Percentiles rank a stretch among this genome's conserved stretches.
These are phyloP conservation scores for Ricordea florida DNA, from an alignment of 92 coral and sea anemone genomes.

Conservation along the genomic window DNA sequence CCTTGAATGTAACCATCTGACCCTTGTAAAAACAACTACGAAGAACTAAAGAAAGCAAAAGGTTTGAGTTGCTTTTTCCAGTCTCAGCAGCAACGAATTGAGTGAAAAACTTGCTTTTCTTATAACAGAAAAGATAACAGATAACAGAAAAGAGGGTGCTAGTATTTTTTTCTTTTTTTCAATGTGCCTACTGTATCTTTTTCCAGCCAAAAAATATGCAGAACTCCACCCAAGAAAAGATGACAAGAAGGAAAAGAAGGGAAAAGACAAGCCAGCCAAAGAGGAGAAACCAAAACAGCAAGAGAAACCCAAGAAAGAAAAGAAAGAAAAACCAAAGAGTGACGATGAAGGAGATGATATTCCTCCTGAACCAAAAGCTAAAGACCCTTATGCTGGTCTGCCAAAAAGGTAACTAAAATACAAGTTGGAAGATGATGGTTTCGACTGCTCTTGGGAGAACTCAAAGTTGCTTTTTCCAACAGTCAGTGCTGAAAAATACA, in stretches of 20 bases:
- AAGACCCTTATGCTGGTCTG: slow-evolving; percentile 51
- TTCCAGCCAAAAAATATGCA: slow-evolving; percentile 77
- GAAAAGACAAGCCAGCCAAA: slow-evolving; percentile 47
- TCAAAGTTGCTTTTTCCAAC: too few relatives aligned
- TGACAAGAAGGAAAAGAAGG: slow-evolving; percentile 73
- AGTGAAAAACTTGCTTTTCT: too few relatives aligned
- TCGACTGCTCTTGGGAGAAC: too few relatives aligned
- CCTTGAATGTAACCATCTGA: too few relatives aligned
- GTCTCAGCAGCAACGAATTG: too few relatives aligned
- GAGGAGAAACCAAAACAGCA: slow-evolving; percentile 79
- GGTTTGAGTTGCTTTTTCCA: too few relatives aligned
- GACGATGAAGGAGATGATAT: slow-evolving; percentile 62
- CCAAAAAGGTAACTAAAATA: slow-evolving; percentile 34
- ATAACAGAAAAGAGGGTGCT: neutral
- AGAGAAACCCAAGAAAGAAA: slow-evolving; percentile 25
- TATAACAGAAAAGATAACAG: too few relatives aligned
- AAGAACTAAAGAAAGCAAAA: too few relatives aligned
- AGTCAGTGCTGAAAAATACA: too few relatives aligned
- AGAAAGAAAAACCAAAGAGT: slow-evolving; percentile 3
- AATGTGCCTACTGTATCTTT: neutral
- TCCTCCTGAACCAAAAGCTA: slow-evolving; percentile 60
- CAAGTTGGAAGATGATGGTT: too few relatives aligned
- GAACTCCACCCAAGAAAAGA: slow-evolving; percentile 89
- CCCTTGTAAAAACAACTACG: too few relatives aligned
- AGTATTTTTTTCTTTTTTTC: neutral